Conservation (phyloP, 2,888 invertebrate genomes). For the Xiphydria camelus region DNA sequence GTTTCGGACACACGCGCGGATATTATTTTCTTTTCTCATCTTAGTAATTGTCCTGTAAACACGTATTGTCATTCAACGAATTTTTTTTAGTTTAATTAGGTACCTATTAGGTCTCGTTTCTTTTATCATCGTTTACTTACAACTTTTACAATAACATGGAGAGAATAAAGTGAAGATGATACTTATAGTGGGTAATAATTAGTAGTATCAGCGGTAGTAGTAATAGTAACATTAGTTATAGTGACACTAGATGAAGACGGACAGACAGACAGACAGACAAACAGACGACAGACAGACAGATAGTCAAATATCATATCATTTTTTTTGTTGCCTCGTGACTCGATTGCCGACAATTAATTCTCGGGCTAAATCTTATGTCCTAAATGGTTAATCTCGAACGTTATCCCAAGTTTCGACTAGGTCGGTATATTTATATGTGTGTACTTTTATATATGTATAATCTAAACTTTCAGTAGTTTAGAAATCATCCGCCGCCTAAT, state of each 20-base stretch:
- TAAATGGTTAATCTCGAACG: background rate
- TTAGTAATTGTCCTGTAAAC: conserved; percentile 27
- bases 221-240: too few species aligned
- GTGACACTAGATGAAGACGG: conserved; percentile 43
- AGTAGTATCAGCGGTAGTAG: too few species aligned
- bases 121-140: conserved; percentile 31
- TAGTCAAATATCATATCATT: conserved; percentile 3
- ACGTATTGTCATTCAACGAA: conserved; percentile 53
- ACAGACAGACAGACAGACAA: conserved; percentile 44
- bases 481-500: conserved; percentile 26
- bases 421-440: background rate
- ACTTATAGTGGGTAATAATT: too few species aligned
- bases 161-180: conserved; percentile 43
- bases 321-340: too few species aligned
- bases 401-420: background rate
- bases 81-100: conserved; percentile 26
- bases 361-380: too few species aligned
- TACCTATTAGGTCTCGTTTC: conserved; percentile 2
- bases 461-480: conserved; percentile 38
- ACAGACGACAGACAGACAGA: conserved; percentile 34
- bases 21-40: too few species aligned
- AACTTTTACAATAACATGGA: conserved; percentile 54
- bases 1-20: conserved; percentile 3
- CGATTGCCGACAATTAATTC: too few species aligned
- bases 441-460: conserved; percentile 14